Conservation (phyloP, 2,797 vertebrate species). For the Buceros bicornis region DNA sequence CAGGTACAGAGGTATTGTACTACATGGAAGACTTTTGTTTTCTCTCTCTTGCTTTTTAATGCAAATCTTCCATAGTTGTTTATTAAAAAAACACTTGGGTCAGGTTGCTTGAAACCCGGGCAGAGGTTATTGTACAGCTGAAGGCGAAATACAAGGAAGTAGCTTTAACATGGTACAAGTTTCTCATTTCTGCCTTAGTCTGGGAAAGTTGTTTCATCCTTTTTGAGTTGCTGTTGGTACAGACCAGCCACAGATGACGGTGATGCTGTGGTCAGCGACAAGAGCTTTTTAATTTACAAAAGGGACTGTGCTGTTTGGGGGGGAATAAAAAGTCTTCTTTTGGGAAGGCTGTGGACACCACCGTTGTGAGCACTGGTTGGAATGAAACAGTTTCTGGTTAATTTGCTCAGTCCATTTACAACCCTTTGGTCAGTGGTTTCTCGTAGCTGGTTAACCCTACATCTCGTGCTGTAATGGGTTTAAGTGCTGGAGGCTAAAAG, state of each 20-base stretch:
- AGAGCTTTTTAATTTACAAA: not conserved
- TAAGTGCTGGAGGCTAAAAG: not conserved
- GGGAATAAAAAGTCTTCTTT: rapidly evolving
- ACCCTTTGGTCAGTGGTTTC: not conserved
- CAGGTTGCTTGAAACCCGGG: not conserved
- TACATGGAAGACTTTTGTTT: not conserved
- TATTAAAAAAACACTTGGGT: not conserved
- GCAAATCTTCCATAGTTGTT: not conserved
- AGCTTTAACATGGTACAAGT: not conserved
- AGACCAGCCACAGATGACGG: not conserved
- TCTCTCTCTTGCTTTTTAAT: not conserved
- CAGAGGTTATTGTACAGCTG: not conserved
- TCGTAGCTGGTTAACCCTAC: not conserved
- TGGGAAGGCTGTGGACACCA: not conserved
- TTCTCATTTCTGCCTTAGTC: not conserved
- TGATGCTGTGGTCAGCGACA: not conserved
- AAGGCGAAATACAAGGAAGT: not conserved
- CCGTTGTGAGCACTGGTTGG: not conserved
- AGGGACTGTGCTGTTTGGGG: not conserved
- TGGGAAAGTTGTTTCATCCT: not conserved
- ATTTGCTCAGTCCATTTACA: not conserved
- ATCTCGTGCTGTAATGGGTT: not conserved
- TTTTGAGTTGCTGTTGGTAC: not conserved
- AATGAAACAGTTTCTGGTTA: not conserved
- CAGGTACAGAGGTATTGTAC: not conserved